Conservation (phyloP, 2,888 invertebrate genomes). For the Peribatodes rhomboidaria region DNA sequence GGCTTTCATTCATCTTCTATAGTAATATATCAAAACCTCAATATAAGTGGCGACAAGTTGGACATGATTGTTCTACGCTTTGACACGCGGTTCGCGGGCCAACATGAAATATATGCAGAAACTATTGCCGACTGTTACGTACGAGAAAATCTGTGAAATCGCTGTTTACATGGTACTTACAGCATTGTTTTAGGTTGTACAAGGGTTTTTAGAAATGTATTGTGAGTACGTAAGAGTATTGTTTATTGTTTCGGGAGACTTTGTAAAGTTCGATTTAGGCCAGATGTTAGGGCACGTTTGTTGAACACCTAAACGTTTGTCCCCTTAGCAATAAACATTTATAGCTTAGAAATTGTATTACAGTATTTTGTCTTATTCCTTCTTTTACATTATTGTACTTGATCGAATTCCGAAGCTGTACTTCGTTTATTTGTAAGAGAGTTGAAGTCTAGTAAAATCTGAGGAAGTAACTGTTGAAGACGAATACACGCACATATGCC, state of each 20-base stretch:
- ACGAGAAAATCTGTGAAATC: conserved; percentile 32
- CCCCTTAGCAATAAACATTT: no score
- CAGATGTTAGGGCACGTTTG: no score
- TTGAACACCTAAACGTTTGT: no score
- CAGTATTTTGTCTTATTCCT: no score
- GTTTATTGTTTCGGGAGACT: background rate
- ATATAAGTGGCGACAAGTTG: conserved; percentile 29
- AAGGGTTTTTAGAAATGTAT: conserved; percentile 11
- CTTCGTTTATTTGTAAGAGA: no score
- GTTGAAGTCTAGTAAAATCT: no score
- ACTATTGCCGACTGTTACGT: conserved; percentile 27
- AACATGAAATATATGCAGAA: conserved; percentile 28
- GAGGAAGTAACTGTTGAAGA: no score
- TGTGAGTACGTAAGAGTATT: background rate
- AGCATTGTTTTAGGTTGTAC: conserved; percentile 18
- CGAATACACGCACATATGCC: no score
- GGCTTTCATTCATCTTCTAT: background rate
- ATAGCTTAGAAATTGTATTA: no score
- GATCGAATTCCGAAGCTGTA: no score
- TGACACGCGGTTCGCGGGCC: conserved; percentile 1
- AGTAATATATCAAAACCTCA: conserved; percentile 22
- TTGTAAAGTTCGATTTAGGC: background rate
- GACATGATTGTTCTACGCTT: conserved; percentile 22
- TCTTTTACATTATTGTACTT: no score
- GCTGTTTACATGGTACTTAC: conserved; percentile 19